A percentile compares a stretch with the other conserved stretches of the same genome.
phyloP scores from a whole-genome alignment of 2,888 invertebrate genomes.

The Lasius platythorax region DNA sequence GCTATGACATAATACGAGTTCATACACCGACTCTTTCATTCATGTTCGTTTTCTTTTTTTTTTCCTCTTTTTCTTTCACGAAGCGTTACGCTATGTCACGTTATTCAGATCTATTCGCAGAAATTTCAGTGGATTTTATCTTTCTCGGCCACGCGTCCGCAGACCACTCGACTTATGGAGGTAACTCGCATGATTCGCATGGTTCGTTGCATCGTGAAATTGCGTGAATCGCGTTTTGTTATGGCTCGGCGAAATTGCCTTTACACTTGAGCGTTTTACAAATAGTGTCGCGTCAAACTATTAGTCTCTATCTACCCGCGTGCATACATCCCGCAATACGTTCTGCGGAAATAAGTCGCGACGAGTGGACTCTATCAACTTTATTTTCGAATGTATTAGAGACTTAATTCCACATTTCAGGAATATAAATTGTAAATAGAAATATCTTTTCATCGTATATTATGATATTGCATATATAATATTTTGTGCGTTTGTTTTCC shows the following conservation, averaged over 20 bases:
- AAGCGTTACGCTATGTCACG: slow-evolving; percentile 2
- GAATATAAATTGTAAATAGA: slow-evolving; percentile 6
- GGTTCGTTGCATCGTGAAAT: slow-evolving; percentile 72
- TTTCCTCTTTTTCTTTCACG: not conserved
- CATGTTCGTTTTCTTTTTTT: slow-evolving; percentile 12
- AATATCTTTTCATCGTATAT: not conserved
- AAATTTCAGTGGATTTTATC: slow-evolving; percentile 59
- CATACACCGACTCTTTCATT: slow-evolving; percentile 39
- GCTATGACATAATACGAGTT: slow-evolving; percentile 27
- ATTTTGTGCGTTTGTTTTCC: not conserved
- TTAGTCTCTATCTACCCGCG: slow-evolving; percentile 13
- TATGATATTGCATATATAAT: not conserved
- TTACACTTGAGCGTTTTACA: slow-evolving; percentile 39
- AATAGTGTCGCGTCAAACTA: slow-evolving; percentile 35
- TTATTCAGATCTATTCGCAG: slow-evolving; percentile 44
- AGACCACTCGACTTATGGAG: slow-evolving; percentile 46
- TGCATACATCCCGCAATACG: not conserved
- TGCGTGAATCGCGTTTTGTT: slow-evolving; percentile 66
- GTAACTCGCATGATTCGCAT: slow-evolving; percentile 53
- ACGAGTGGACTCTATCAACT: slow-evolving; percentile 5
- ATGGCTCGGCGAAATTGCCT: slow-evolving; percentile 45
- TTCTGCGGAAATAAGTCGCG: slow-evolving; percentile 13
- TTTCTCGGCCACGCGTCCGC: slow-evolving; percentile 50
- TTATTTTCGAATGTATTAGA: slow-evolving; percentile 9
- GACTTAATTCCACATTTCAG: slow-evolving; percentile 11